These are phyloP conservation scores for Lepus europaeus DNA, from an alignment of 2,113 vertebrate species.

Conservation along the genomic window DNA sequence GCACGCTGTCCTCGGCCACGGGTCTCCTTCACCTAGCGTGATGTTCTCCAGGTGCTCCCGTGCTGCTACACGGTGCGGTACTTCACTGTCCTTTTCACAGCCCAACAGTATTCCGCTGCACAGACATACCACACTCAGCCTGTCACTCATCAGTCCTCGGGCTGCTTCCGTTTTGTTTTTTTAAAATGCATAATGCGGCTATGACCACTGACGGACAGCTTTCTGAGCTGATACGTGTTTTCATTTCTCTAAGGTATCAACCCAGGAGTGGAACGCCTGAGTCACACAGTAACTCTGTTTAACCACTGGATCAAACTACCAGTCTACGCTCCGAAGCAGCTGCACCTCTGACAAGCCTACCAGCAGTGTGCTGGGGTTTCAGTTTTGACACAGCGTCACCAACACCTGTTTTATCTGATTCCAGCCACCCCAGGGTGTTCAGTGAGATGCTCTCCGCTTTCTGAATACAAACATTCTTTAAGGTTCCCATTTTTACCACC, in stretches of 20 bases:
- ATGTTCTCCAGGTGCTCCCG: neutral
- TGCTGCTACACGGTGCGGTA: neutral
- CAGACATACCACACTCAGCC: neutral
- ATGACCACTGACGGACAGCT: neutral
- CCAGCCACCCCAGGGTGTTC: neutral
- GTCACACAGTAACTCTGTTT: neutral
- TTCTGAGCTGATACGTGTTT: neutral
- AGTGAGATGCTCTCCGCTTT: neutral
- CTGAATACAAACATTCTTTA: conserved; percentile 44
- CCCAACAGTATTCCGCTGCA: neutral
- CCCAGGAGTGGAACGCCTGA: conserved; percentile 5
- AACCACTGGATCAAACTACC: neutral
- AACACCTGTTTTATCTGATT: neutral
- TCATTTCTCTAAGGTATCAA: neutral
- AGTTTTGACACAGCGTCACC: neutral
- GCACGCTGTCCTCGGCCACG: neutral
- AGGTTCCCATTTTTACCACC: neutral
- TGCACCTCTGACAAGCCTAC: neutral
- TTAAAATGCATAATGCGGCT: neutral
- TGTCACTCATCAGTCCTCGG: neutral
- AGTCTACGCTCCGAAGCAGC: neutral
- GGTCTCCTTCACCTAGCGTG: neutral
- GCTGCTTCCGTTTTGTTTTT: neutral
- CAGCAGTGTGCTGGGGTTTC: neutral
- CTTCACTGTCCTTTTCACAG: neutral